Evolutionary conservation across 2,113 vertebrate genomes (phyloP), one percentile per base, ranked within the genome.

Genomic region (Ancistrus triradiatus): DNA sequence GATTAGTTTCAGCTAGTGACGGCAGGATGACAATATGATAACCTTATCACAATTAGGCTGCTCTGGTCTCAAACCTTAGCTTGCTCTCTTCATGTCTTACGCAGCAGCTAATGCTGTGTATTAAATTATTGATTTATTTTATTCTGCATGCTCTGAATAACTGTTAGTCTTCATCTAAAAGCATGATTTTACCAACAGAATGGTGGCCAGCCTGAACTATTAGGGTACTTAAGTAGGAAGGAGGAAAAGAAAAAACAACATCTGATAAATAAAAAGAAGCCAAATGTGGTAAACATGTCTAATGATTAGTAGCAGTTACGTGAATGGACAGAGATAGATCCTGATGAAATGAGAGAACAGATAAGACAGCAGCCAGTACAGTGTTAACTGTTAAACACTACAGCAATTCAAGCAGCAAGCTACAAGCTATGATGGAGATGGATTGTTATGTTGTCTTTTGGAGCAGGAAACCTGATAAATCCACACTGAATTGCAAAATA

Each of bases 1-100:
- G 90, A 91, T 94, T 94, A 94, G 91, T 94, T 90, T 87, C 91
- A 90, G 91, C 90, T 89, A 90, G 90, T 92, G 91, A 91, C 86
- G 79, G 91, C 90, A 92, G 90, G 91, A 91, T 93, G 91, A 92
- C 90, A 92, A 90, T 89, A 93, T 92, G 91, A 92, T 90, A 83
- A 91, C 90, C 89, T 89, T 87, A 91, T 91, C 84, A 91, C 85
- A 88, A 86, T 86, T 89, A 91, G 37, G 62, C 57, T 48, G 22
- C 63, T 44, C 47, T 60, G 63, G 31, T 11, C 38, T 42, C 6
- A 42, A 14, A 42, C n/a, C 38, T 37, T 13, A 37, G 35, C 9
- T 37, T 37, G 14, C 14, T n/a, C 4, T 6, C 2, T 42, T 60
- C 55, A 70, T 61, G 49, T 35, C 40, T 40, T 37, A 17, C 25